Evolutionary conservation across 2,888 invertebrate genomes (phyloP), one percentile per base, ranked within the genome.

Genomic region (Lymantria dispar): DNA sequence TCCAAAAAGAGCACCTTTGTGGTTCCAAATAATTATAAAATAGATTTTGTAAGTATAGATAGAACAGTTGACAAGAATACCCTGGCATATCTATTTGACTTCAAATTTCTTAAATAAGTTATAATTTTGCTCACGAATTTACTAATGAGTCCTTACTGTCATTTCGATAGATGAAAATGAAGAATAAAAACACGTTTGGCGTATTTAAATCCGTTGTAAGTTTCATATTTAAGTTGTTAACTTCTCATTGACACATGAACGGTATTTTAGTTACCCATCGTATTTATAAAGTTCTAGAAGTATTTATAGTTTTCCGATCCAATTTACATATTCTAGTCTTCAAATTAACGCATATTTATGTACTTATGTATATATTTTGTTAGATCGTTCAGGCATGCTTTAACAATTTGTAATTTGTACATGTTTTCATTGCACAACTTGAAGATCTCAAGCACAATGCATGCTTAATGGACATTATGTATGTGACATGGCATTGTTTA

Each of bases 381-480:
- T 62, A 72, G 68, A 71, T 50, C 43, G 50, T 64, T 67, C 68
- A 72, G 74, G 68, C 64, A 73, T 70, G 70, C 72, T 74, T n/a
- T 70, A 74, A 70, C 75, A 68, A 70, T 78, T 84, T 84, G 80
- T 82, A 78, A 72, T 74, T 72, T 85, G 80, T 83, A 86, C 80
- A 83, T 75, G 76, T 83, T 82, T 64, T 83, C 80, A 83, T 80
- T 85, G 84, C 87, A 85, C 85, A 85, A 85, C 84, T 74, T 69
- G 57, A 64, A 63, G 58, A 60, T 71, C 56, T 60, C 56, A 11
- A 38, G 7, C 8, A 12, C 12, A 38, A 38, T 13, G n/a, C 10
- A 33, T 33, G 33, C 9, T 10, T 10, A 7, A 10, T 33, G 33
- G 33, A 33, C 33, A 33, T 33, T 7, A 33, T 33, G 8, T 56